Conservation (phyloP, 2,113 vertebrate genomes). For the Lophius piscatorius region DNA sequence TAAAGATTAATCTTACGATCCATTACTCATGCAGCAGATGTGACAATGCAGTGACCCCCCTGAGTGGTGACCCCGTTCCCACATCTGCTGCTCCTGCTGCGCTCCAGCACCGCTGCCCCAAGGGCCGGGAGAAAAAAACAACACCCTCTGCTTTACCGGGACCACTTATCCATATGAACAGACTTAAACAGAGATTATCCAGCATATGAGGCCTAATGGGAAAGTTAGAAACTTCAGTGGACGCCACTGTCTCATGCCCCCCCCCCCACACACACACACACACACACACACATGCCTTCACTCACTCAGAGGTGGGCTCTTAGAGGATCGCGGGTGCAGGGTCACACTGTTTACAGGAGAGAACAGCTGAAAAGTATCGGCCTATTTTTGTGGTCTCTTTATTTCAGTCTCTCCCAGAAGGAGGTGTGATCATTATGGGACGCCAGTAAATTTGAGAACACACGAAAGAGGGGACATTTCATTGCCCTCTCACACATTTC, state of each 20-base stretch:
- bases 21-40: constrained; percentile 49
- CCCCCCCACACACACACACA: neutral
- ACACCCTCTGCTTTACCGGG: neutral
- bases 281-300: too few species aligned
- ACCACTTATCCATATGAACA: constrained; percentile 2
- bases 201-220: neutral
- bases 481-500: neutral
- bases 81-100: constrained; percentile 56
- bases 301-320: constrained; percentile 5
- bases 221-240: constrained; percentile 2
- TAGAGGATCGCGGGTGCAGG: neutral
- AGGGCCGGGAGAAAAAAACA: neutral
- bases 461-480: constrained; percentile 9
- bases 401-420: constrained; percentile 47
- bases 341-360: constrained; percentile 41
- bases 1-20: constrained; percentile 47
- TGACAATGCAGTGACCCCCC: constrained; percentile 14
- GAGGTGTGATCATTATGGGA: constrained; percentile 33
- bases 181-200: neutral
- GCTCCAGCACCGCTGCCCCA: constrained; percentile 24
- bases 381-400: constrained; percentile 61
- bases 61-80: constrained; percentile 41
- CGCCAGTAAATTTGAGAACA: constrained; percentile 27
- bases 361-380: constrained; percentile 62
- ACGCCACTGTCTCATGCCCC: neutral